Percentiles rank a stretch among this genome's conserved stretches.
Evolutionary conservation across 2,113 vertebrate genomes (phyloP).

Genomic region (Ammodytes dubius): DNA sequence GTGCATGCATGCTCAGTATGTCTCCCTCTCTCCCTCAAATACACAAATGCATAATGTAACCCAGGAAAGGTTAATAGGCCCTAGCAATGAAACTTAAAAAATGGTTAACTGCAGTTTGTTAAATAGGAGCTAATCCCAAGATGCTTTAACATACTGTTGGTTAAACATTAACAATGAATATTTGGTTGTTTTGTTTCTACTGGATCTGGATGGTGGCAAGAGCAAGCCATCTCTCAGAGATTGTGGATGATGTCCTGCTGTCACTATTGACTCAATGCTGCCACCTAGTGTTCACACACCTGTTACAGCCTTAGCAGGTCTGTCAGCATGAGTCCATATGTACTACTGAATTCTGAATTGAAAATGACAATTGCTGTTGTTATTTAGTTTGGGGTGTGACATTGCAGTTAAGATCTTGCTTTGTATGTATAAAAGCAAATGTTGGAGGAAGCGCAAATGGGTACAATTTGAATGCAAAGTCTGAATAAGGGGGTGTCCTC

Average conservation of each 20-base stretch:
- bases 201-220: constrained; percentile 15
- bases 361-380: background rate
- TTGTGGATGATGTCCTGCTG: background rate
- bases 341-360: constrained; percentile 20
- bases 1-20: background rate
- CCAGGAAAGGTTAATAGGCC: background rate
- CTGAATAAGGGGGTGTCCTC: background rate
- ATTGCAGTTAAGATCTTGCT: background rate
- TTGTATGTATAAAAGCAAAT: constrained; percentile 4
- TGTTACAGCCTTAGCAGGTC: background rate
- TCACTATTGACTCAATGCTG: constrained; percentile 80
- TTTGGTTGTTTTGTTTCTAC: constrained; percentile 39
- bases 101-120: too few relatives aligned
- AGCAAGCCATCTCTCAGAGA: background rate
- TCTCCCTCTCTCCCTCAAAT: background rate
- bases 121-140: background rate
- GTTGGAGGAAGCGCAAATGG: background rate
- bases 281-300: constrained; percentile 74
- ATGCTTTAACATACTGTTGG: background rate
- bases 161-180: constrained; percentile 11
- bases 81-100: background rate
- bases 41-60: constrained; percentile 5
- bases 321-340: constrained; percentile 27
- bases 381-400: background rate
- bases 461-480: background rate